Evolutionary conservation across 37 sponge, comb jelly and placozoan genomes (phyloP).

Genomic region (Cliona cf. orientalis): DNA sequence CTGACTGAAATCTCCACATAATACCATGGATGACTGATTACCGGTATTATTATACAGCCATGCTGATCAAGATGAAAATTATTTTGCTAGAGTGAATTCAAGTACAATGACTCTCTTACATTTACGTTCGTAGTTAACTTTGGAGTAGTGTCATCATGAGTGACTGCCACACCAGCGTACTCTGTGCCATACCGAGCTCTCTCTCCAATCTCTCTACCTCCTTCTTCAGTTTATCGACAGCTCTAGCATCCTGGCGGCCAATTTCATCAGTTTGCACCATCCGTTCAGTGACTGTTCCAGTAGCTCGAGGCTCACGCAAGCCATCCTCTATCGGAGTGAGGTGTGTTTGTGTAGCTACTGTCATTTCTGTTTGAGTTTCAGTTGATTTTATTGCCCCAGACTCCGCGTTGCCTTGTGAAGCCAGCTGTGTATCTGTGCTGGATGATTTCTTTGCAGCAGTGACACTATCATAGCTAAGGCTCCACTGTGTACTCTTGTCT

Average conservation of each 20-base stretch:
- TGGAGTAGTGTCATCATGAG: constrained; percentile 32
- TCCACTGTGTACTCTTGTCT: no score
- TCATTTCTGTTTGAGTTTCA: background rate
- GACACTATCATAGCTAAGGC: no score
- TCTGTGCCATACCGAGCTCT: constrained; percentile 16
- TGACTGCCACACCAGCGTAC: constrained; percentile 55
- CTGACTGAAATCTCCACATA: no score
- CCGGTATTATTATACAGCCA: no score
- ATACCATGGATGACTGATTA: no score
- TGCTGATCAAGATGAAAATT: no score
- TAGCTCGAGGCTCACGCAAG: background rate
- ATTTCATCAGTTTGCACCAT: background rate
- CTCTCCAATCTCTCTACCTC: constrained; percentile 6
- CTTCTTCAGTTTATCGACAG: background rate
- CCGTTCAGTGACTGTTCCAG: background rate
- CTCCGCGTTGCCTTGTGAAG: background rate
- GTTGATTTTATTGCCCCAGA: background rate
- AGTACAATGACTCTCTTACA: no score
- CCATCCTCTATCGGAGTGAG: background rate
- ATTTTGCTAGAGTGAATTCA: no score
- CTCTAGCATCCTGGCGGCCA: background rate
- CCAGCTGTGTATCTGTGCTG: no score
- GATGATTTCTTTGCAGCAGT: no score
- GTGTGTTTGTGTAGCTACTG: background rate
- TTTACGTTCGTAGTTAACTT: no score